A percentile compares a stretch with the other conserved stretches of the same genome.
Evolutionary conservation across 2,113 vertebrate genomes (phyloP).

Genomic region (Elephas maximus): DNA sequence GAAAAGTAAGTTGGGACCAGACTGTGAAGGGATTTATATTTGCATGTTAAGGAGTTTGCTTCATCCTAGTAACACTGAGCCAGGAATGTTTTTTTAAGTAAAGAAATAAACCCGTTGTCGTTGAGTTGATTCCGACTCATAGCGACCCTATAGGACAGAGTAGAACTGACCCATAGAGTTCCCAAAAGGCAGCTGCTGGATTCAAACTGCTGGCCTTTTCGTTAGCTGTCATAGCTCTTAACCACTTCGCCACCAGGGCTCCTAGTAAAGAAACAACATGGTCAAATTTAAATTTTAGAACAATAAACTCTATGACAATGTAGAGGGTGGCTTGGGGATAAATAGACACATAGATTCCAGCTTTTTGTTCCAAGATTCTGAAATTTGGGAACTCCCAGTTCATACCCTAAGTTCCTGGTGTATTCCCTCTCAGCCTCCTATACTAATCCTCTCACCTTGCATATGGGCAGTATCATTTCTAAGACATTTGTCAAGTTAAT

Average conservation of each 20-base stretch:
- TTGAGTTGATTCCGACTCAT: too few relatives aligned
- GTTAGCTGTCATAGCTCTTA: too few relatives aligned
- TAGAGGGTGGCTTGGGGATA: background rate
- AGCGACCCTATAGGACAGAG: too few relatives aligned
- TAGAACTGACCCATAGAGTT: too few relatives aligned
- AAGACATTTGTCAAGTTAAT: constrained; percentile 8
- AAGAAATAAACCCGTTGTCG: background rate
- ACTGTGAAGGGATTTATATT: background rate
- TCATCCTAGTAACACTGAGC: constrained; percentile 6
- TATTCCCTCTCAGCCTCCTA: background rate
- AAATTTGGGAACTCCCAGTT: constrained; percentile 1
- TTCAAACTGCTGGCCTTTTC: too few relatives aligned
- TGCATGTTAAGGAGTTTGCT: constrained; percentile 15
- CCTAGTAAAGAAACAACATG: background rate
- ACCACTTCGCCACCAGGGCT: too few relatives aligned
- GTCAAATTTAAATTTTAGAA: constrained; percentile 31
- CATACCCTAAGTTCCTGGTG: background rate
- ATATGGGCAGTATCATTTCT: background rate
- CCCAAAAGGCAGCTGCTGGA: too few relatives aligned
- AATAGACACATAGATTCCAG: background rate
- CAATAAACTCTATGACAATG: constrained; percentile 17
- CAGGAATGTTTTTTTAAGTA: constrained; percentile 46
- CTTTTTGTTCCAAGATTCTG: constrained; percentile 23
- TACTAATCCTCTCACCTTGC: background rate
- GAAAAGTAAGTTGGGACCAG: background rate